These are phyloP conservation scores for Ditylenchus weischeri DNA, from an alignment of 2,888 invertebrate genomes.

Conservation along the genomic window DNA sequence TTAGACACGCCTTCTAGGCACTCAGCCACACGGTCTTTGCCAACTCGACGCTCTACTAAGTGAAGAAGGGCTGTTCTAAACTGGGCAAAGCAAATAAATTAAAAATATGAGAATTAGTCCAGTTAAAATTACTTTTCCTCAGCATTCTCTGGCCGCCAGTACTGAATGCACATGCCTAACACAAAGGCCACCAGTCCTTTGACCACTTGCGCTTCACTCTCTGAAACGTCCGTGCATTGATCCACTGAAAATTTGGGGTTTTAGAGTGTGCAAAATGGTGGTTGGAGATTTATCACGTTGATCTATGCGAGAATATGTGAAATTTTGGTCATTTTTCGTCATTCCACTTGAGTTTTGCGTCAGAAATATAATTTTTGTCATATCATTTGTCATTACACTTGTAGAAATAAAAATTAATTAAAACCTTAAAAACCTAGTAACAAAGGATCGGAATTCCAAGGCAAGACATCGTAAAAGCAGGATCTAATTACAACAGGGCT, in stretches of 20 bases:
- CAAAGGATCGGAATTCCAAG: no score
- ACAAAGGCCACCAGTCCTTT: slow-evolving; percentile 86
- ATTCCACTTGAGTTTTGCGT: no score
- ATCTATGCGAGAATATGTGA: no score
- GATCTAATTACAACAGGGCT: no score
- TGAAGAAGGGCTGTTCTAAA: slow-evolving; percentile 30
- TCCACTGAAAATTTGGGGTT: slow-evolving; percentile 52
- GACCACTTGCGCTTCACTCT: slow-evolving; percentile 74
- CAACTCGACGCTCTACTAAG: slow-evolving; percentile 74
- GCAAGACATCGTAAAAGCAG: no score
- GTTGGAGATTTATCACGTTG: no score
- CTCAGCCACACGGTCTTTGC: slow-evolving; percentile 79
- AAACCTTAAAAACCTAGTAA: no score
- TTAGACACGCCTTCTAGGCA: slow-evolving; percentile 80
- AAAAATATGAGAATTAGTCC: background rate
- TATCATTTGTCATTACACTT: no score
- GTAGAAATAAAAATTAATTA: no score
- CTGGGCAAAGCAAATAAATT: background rate
- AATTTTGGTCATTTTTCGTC: no score
- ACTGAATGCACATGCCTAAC: slow-evolving; percentile 84
- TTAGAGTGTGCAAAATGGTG: slow-evolving; percentile 59
- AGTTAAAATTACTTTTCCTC: slow-evolving; percentile 30
- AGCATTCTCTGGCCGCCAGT: slow-evolving; percentile 62
- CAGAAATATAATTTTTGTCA: no score
- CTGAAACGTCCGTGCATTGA: slow-evolving; percentile 77